Base-by-base conservation (phyloP, 2,888 invertebrate genomes). In the Apotomis betuletana region DNA sequence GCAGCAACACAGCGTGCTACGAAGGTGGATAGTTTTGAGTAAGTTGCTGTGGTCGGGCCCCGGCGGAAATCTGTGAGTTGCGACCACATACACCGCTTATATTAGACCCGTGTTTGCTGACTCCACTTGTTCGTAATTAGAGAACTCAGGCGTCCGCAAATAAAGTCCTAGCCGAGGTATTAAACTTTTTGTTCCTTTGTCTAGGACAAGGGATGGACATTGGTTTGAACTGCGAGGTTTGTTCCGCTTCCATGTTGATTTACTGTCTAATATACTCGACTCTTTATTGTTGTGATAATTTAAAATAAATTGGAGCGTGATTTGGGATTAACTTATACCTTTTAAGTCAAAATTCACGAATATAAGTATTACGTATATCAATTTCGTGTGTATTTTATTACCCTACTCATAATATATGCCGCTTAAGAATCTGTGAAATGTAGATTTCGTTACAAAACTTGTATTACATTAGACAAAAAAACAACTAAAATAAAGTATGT, bases 61-160 rank as follows among this genome's bases (percentile, higher is more conserved):
- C 58, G 46, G 46, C 52, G 68, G 63, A 72, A 63, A 63, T 63
- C 62, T 15, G 63, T 44, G 54, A 83, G 79, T 82, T 82, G 80
- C 67, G 79, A 84, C 87, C 87, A 78, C 87, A 85, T 77, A 80
- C 79, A 80, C 77, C 77, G 76, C 79, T 82, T 80, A 79, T 83
- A 79, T 82, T 79, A 80, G 79, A 83, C 83, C 72, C 58, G 81
- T 84, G 84, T 87, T 86, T 85, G 83, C 83, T 79, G 78, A 80
- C 83, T 84, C 83, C 80, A 83, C 82, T 83, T 82, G 83, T 83
- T 81, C 78, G 81, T 87, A 85, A 87, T 87, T 86, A 82, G 83
- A 80, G 82, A 83, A 83, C 82, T 85, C 81, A 62, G 77, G 75
- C 83, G 80, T 83, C 84, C 82, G 79, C 81, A 73, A 79, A 81